Evolutionary conservation across 2,888 invertebrate genomes (phyloP).

Genomic region (Hydrotaea cyrtoneurina): DNA sequence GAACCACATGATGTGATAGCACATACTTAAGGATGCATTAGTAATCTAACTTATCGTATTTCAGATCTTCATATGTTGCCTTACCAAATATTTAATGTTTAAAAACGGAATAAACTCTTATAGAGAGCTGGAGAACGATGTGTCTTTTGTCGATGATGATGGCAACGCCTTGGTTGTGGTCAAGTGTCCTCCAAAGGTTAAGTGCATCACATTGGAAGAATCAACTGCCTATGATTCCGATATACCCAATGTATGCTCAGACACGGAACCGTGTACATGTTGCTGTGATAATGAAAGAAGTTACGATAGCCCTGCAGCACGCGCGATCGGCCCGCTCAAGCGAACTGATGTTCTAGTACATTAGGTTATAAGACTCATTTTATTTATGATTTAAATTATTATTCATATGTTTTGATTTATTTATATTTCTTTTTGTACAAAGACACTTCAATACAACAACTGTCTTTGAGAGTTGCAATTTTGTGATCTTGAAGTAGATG

Average conservation of each 20-base stretch:
- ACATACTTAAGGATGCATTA: no score
- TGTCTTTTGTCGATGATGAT: conserved; percentile 72
- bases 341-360: not conserved
- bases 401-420: not conserved
- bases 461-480: no score
- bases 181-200: conserved; percentile 74
- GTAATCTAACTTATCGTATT: not conserved
- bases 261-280: conserved; percentile 46
- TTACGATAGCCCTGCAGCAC: not conserved
- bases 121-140: conserved; percentile 60
- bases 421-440: not conserved
- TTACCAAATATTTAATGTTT: conserved; percentile 72
- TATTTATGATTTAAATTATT: conserved; percentile 37
- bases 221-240: conserved; percentile 61
- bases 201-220: conserved; percentile 74
- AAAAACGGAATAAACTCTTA: conserved; percentile 70
- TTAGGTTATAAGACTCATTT: conserved; percentile 46
- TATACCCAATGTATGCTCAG: conserved; percentile 45
- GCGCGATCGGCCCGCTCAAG: not conserved
- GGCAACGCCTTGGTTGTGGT: conserved; percentile 73
- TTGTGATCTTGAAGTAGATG: no score
- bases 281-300: conserved; percentile 40
- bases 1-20: no score
- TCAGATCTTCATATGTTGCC: conserved; percentile 71
- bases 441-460: no score